Conservation (phyloP, 92 coral and sea anemone species). For the Palythoa heliodiscus region DNA sequence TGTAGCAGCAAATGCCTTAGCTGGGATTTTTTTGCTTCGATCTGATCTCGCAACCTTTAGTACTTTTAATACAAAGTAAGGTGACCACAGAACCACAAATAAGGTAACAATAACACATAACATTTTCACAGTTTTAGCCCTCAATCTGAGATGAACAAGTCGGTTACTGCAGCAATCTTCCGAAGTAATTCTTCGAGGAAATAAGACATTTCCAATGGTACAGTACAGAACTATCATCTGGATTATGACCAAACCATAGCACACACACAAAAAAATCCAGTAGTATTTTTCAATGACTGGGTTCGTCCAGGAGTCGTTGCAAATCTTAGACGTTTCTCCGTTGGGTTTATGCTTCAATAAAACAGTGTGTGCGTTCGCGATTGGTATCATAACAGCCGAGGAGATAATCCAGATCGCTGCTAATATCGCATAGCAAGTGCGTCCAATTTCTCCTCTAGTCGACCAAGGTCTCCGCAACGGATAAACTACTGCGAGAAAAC, state of each 20-base stretch:
- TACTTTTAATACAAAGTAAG: conserved; percentile 23
- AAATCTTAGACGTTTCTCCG: conserved; percentile 23
- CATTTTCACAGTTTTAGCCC: conserved; percentile 28
- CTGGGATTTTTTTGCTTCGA: background rate
- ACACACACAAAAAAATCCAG: conserved; percentile 23
- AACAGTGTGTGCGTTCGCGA: conserved; percentile 17
- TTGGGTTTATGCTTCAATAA: background rate
- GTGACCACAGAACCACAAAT: conserved; percentile 28
- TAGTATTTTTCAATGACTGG: conserved; percentile 14
- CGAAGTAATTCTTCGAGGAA: background rate
- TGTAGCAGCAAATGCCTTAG: conserved; percentile 21
- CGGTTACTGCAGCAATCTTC: background rate
- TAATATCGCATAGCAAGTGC: conserved; percentile 11
- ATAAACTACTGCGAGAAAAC: conserved; percentile 23
- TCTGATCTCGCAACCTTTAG: conserved; percentile 12
- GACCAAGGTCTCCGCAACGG: background rate
- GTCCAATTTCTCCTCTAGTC: conserved; percentile 5
- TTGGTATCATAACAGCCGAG: conserved; percentile 1
- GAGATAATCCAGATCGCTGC: conserved; percentile 10
- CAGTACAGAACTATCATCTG: conserved; percentile 30
- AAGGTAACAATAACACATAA: conserved; percentile 1
- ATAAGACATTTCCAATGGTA: conserved; percentile 22
- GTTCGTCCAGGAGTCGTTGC: conserved; percentile 36
- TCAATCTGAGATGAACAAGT: conserved; percentile 8
- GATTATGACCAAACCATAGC: conserved; percentile 16